A percentile compares a stretch with the other conserved stretches of the same genome.
Evolutionary conservation across 2,113 vertebrate species (phyloP).

Genomic region (Phylloscopus trochilus): DNA sequence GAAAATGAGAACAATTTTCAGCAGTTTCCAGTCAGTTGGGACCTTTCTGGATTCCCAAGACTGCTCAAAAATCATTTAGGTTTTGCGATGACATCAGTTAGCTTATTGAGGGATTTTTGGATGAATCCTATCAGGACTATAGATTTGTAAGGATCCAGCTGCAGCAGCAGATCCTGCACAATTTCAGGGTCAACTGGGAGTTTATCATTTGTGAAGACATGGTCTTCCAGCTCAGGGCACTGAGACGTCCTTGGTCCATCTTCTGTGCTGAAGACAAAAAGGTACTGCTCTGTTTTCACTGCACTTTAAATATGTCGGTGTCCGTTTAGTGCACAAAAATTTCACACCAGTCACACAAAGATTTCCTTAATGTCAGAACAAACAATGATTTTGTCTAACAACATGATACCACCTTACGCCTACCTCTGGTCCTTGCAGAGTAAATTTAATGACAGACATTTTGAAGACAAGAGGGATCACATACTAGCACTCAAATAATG

Average conservation of each 20-base stretch:
- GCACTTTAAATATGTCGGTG: neutral
- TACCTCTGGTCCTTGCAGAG: neutral
- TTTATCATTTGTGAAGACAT: accelerated
- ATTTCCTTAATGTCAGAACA: neutral
- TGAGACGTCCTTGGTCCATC: neutral
- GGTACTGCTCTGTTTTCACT: neutral
- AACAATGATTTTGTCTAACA: neutral
- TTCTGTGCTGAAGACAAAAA: neutral
- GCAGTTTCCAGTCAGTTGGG: neutral
- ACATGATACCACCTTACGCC: neutral
- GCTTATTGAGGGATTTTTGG: neutral
- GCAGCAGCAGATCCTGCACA: neutral
- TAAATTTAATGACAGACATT: neutral
- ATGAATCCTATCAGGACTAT: neutral
- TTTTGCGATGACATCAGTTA: neutral
- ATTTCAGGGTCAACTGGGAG: neutral
- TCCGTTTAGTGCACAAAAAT: neutral
- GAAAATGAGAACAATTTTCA: neutral
- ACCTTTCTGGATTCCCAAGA: neutral
- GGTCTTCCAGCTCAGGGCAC: neutral
- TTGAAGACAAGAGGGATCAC: neutral
- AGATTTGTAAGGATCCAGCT: neutral
- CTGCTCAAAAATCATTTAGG: neutral
- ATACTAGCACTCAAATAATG: neutral
- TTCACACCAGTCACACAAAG: neutral